Base-by-base conservation (phyloP, 2,797 vertebrate genomes). In the Avahi laniger region DNA sequence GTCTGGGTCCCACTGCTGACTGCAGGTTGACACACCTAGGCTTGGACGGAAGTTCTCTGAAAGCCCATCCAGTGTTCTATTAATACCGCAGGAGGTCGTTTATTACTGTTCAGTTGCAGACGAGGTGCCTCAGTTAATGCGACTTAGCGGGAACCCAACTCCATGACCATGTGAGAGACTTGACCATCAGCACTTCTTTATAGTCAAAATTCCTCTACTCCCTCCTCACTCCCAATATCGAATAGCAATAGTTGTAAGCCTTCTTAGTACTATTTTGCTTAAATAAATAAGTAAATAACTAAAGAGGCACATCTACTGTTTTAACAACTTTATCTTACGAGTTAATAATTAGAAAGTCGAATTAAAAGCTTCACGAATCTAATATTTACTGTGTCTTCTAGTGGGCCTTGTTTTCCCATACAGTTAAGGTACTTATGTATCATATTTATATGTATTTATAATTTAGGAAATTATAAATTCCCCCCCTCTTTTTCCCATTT, bases 381-480 rank as follows among this genome's bases (percentile, higher is more conserved):
- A 35, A 35, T 33, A 81, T 52, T 61, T 43, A 28, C 46, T 50
- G 4, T 14, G 9, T 33, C 79, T 79, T 83, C n/a, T 52, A 50
- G 57, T 5, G 12, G 30, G 28, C 41, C 41, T 48, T 61, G 13
- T 67, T n/a, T 73, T 50, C 33, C 54, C 50, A 15, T 0, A 10
- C 0, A 24, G 35, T 5, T 46, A 46, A 94, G 38, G 1, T 3
- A 87, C 18, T 18, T 75, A 24, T 0, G 22, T 78, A 67, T 75
- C 52, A n/a, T n/a, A n/a, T n/a, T n/a, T n/a, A n/a, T n/a, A n/a
- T n/a, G n/a, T n/a, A n/a, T n/a, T n/a, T n/a, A n/a, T 79, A 67
- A 88, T 78, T 91, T 20, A 4, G 4, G 48, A 67, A 43, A 84
- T 80, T 97, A 33, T 43, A 84, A 57, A 85, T 81, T 75, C 41